A percentile compares a stretch with the other conserved stretches of the same genome.
phyloP scores from a whole-genome alignment of 1,140 invertebrate species.

The Hyphantria cunea region DNA sequence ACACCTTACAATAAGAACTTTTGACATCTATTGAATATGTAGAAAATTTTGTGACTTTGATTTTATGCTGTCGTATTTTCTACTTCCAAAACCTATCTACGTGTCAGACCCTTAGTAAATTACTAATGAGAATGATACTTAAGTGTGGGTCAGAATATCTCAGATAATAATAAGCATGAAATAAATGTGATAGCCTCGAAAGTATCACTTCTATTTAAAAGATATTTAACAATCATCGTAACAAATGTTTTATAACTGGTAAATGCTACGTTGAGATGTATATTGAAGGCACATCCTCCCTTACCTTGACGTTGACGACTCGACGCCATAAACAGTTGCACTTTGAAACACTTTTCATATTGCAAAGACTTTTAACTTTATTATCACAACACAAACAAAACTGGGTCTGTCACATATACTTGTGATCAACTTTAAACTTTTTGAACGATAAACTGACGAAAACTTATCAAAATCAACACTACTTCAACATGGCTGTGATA shows the following conservation, averaged over 20 bases:
- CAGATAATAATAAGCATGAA: too few relatives aligned
- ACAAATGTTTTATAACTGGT: constrained; percentile 13
- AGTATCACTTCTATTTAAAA: too few relatives aligned
- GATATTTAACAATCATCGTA: not conserved
- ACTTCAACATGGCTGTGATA: constrained; percentile 81
- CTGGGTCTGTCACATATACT: constrained; percentile 79
- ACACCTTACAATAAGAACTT: too few relatives aligned
- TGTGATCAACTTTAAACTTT: constrained; percentile 74
- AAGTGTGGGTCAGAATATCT: too few relatives aligned
- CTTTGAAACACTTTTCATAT: constrained; percentile 80
- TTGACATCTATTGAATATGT: too few relatives aligned
- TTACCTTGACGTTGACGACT: constrained; percentile 77
- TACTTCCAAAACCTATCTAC: too few relatives aligned
- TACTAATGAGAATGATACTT: too few relatives aligned
- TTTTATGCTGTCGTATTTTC: too few relatives aligned
- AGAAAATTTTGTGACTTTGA: too few relatives aligned
- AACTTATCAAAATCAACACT: constrained; percentile 81
- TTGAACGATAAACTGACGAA: constrained; percentile 73
- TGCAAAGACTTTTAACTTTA: constrained; percentile 75
- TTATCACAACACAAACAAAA: constrained; percentile 79
- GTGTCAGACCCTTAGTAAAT: too few relatives aligned
- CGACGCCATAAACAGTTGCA: constrained; percentile 75
- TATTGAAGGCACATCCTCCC: constrained; percentile 78
- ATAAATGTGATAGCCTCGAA: too few relatives aligned
- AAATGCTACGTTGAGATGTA: constrained; percentile 62